Base-by-base conservation (phyloP, 2,888 invertebrate genomes). In the Drosophila sordidapex region DNA sequence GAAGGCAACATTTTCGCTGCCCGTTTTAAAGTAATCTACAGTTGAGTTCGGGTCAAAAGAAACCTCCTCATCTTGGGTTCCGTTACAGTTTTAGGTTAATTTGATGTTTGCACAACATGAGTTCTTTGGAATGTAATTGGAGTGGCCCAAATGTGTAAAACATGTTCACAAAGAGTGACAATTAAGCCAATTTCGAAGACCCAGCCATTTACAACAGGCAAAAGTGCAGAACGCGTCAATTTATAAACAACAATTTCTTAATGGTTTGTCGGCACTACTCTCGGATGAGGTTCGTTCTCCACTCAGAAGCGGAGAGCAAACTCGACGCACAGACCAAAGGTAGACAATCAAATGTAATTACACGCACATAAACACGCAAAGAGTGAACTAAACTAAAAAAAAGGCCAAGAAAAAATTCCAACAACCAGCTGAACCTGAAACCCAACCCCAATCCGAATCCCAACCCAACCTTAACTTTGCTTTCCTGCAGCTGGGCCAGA, bases 341-440 rank as follows among this genome's bases (percentile, higher is more conserved):
- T 71, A 85, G 87, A 85, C 85, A 85, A 85, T 86, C 87, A 86
- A 87, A 87, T 77, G 85, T 85, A 86, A 86, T 86, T 86, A 86
- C 87, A 86, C 85, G 85, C 87, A 87, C 87, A 86, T 86, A 87
- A 86, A 87, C 87, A 87, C 87, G 87, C 87, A 76, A 81, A 70
- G 80, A 76, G 79, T 40, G 58, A 65, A 67, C n/a, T 13, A 59
- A 29, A n/a, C 33, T 33, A 29, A 31, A 18, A 31, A 18, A 38
- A 11, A 43, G 11, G 1, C 5, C 31, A 43, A 53, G 7, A 4
- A 3, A 8, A 52, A 49, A 8, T 13, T 25, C 15, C 11, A 69
- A 81, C 79, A 74, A 83, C 79, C 79, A 83, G 68, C 74, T 87
- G 84, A 77, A 79, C 61, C 70, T 60, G 61, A 76, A 56, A 15